Conservation (phyloP, 2,113 vertebrate species). For the human (Homo sapiens) region GRCh38 chr7:2187501-2188000, state of each 20-base stretch:
- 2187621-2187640: background rate
- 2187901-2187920: too few species aligned
- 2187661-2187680: background rate
- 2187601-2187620: too few species aligned
- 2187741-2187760: background rate
- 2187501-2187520: too few species aligned
- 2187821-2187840: background rate
- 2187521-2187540: too few species aligned
- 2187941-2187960: too few species aligned
- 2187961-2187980: background rate
- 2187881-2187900: background rate
- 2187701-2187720: background rate
- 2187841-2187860: background rate
- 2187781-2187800: background rate
- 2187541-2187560: too few species aligned
- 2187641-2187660: background rate
- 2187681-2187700: background rate
- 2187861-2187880: background rate
- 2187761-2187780: background rate
- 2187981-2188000: background rate
- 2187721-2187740: background rate
- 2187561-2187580: too few species aligned
- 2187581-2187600: too few species aligned
- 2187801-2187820: background rate
- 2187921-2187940: background rate